A percentile compares a stretch with the other conserved stretches of the same genome.
phyloP scores from a whole-genome alignment of 1,140 invertebrate species.

The Monochamus saltuarius region DNA sequence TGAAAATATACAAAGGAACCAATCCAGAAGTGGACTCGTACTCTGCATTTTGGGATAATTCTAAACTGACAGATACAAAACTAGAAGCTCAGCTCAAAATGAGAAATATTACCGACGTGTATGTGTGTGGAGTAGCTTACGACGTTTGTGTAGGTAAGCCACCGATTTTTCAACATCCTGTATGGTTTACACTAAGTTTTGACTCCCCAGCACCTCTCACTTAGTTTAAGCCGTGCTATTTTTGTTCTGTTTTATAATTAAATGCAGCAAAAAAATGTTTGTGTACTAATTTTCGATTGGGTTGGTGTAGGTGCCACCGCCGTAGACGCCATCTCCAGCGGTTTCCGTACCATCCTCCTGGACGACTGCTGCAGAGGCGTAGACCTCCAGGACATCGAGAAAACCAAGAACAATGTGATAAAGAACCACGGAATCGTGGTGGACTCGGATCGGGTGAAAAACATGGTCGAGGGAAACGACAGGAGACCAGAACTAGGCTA shows the following conservation, averaged over 20 bases:
- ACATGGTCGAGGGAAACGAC: conserved; percentile 60
- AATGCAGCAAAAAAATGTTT: too few relatives aligned
- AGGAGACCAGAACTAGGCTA: conserved; percentile 61
- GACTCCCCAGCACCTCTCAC: too few relatives aligned
- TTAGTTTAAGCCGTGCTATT: too few relatives aligned
- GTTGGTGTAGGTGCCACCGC: conserved; percentile 60
- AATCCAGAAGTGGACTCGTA: conserved; percentile 76
- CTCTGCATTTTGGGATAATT: conserved; percentile 80
- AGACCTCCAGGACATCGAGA: conserved; percentile 55
- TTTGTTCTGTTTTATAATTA: too few relatives aligned
- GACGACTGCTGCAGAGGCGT: conserved; percentile 73
- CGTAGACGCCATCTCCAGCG: conserved; percentile 62
- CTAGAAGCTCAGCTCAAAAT: conserved; percentile 61
- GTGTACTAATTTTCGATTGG: too few relatives aligned
- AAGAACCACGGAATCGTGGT: conserved; percentile 59
- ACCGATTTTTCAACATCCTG: neutral
- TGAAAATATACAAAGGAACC: conserved; percentile 70
- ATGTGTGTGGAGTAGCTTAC: conserved; percentile 76
- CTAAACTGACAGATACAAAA: conserved; percentile 63
- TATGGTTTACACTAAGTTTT: neutral
- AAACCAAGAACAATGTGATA: conserved; percentile 55
- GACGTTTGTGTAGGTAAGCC: conserved; percentile 79
- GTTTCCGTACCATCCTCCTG: conserved; percentile 68
- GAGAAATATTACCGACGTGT: conserved; percentile 69
- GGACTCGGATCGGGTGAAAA: conserved; percentile 58